Conservation (phyloP, 2,113 vertebrate species). For the Pavo muticus region DNA sequence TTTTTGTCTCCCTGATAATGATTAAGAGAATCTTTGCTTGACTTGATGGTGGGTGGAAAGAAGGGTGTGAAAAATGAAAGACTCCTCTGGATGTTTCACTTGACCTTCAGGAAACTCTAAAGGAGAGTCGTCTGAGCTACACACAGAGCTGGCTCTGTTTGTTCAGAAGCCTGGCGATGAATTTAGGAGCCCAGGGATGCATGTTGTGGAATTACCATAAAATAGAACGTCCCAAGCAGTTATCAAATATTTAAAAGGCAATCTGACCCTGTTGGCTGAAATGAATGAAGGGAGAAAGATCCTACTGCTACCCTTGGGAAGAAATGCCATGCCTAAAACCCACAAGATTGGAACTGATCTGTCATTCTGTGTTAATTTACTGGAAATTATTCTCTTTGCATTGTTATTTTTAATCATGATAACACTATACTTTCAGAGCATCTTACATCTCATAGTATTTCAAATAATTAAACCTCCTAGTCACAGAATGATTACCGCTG, state of each 20-base stretch:
- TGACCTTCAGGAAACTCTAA: constrained; percentile 73
- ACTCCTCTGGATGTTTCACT: constrained; percentile 2
- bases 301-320: background rate
- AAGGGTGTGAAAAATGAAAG: constrained; percentile 44
- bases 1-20: constrained; percentile 77
- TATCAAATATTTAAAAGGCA: constrained; percentile 77
- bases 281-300: constrained; percentile 55
- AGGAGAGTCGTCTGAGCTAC: background rate
- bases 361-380: constrained; percentile 16
- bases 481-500: background rate
- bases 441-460: background rate
- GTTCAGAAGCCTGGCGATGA: constrained; percentile 50
- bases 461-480: constrained; percentile 29
- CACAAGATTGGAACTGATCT: background rate
- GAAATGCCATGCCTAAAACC: background rate
- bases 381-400: background rate
- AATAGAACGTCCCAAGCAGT: constrained; percentile 64
- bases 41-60: constrained; percentile 64
- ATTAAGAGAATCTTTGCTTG: constrained; percentile 75
- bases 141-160: constrained; percentile 61
- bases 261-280: constrained; percentile 61
- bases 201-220: constrained; percentile 64
- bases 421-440: background rate
- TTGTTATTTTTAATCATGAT: constrained; percentile 40
- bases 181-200: constrained; percentile 58